Evolutionary conservation across 1,140 invertebrate species (phyloP), one percentile per base, ranked within the genome.

Genomic region (Drosophila carrolli): DNA sequence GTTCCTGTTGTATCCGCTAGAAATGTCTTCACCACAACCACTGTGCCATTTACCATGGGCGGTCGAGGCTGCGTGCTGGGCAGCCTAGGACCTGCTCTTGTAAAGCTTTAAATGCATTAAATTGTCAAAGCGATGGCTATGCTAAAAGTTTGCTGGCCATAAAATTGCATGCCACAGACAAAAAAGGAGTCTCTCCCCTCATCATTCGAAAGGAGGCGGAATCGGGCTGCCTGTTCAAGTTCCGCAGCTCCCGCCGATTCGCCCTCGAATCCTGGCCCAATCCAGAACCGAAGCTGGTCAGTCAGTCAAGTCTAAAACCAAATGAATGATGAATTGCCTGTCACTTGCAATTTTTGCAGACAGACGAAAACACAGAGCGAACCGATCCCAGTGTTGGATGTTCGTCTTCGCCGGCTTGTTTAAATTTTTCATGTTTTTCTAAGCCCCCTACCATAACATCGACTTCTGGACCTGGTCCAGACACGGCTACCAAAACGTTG

Each of bases 301-400:
- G 78, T 66, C 78, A 81, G 71, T 79, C 76, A 72, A 68, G 63
- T 74, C 76, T 63, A 77, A 89, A 88, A 71, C 79, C 76, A 71
- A 88, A 89, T 88, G 84, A 88, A 88, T 88, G 84, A 88, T 88
- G 84, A 88, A 89, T 88, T 89, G 84, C 84, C 84, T 88, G 84
- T 88, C 84, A 88, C 84, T 89, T 89, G 84, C 84, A 88, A 89
- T 88, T 88, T 88, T 88, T 89, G 78, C 81, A 51, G 84, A 72
- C 84, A 77, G 84, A 89, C 79, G 66, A 80, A 77, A 81, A 83
- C 76, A 88, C 76, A 75, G 71, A 66, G 61, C 61, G 50, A 47
- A 70, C 44, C 79, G 76, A 70, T 77, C 61, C 51, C 78, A 54
- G 50, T 58, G 51, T 58, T 71, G 71, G 75, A 66, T 76, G 81